A percentile compares a stretch with the other conserved stretches of the same genome.
Conservation (phyloP, 1,140 invertebrate genomes). For the Macrocentrus cingulum region DNA sequence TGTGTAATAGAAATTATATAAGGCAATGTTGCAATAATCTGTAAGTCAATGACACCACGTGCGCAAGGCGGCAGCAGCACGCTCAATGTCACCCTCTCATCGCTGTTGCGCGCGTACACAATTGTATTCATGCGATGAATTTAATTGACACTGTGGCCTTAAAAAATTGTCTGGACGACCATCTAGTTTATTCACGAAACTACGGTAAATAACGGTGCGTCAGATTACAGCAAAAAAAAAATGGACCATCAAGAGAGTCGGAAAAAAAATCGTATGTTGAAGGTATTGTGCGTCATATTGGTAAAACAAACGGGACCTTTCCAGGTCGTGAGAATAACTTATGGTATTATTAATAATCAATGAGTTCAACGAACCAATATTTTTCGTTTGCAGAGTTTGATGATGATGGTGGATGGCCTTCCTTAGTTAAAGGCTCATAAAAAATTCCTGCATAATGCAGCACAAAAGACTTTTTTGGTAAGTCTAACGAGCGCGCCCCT, state of each 20-base stretch:
- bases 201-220: background rate
- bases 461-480: too few species aligned
- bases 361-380: conserved; percentile 5
- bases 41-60: conserved; percentile 12
- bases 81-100: conserved; percentile 11
- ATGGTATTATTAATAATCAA: conserved; percentile 14
- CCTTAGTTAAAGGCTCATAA: background rate
- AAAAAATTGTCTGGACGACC: background rate
- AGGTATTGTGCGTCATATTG: too few species aligned
- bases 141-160: too few species aligned
- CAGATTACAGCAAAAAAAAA: background rate
- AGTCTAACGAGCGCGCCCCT: background rate
- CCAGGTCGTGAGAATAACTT: conserved; percentile 1
- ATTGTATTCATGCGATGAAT: too few species aligned
- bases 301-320: conserved; percentile 1
- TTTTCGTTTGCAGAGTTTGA: background rate
- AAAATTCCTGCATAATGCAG: background rate
- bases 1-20: conserved; percentile 16
- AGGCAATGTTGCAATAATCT: conserved; percentile 1
- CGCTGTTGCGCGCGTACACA: too few species aligned
- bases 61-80: too few species aligned
- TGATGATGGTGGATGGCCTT: too few species aligned
- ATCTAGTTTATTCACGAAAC: background rate
- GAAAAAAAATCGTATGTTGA: too few species aligned
- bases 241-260: too few species aligned